phyloP scores from a whole-genome alignment of 2,888 invertebrate genomes.

The Oscheius sp. region DNA sequence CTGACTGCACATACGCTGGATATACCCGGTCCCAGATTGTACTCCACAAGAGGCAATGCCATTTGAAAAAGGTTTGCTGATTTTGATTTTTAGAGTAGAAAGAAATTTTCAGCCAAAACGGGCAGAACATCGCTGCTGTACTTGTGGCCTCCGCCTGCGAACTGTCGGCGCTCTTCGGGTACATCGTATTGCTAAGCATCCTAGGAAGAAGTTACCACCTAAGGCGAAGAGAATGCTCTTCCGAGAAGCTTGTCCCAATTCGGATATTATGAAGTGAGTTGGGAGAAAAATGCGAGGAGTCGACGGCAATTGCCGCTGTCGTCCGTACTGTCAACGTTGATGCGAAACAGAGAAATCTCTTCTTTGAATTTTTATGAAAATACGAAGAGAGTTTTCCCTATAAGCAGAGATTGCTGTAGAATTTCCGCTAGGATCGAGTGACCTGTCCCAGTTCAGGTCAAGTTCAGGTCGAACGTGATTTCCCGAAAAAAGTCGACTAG shows the following conservation, averaged over 20 bases:
- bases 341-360: too few species aligned
- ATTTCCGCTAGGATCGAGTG: too few species aligned
- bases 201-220: not conserved
- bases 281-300: too few species aligned
- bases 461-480: too few species aligned
- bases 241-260: not conserved
- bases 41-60: slow-evolving; percentile 16
- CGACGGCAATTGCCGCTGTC: too few species aligned
- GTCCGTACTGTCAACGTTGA: too few species aligned
- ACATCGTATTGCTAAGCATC: slow-evolving; percentile 8
- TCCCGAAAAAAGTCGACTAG: too few species aligned
- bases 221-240: slow-evolving; percentile 15
- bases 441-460: too few species aligned
- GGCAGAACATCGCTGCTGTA: slow-evolving; percentile 6
- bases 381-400: too few species aligned
- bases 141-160: slow-evolving; percentile 20
- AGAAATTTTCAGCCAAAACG: not conserved
- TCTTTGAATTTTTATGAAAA: too few species aligned
- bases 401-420: too few species aligned
- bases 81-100: not conserved
- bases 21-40: slow-evolving; percentile 21
- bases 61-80: slow-evolving; percentile 7
- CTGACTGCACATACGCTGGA: slow-evolving; percentile 6
- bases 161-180: slow-evolving; percentile 20
- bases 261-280: slow-evolving; percentile 2